Base-by-base conservation (phyloP, 53 echinoderm and acorn worm genomes). In the Crossaster papposus region DNA sequence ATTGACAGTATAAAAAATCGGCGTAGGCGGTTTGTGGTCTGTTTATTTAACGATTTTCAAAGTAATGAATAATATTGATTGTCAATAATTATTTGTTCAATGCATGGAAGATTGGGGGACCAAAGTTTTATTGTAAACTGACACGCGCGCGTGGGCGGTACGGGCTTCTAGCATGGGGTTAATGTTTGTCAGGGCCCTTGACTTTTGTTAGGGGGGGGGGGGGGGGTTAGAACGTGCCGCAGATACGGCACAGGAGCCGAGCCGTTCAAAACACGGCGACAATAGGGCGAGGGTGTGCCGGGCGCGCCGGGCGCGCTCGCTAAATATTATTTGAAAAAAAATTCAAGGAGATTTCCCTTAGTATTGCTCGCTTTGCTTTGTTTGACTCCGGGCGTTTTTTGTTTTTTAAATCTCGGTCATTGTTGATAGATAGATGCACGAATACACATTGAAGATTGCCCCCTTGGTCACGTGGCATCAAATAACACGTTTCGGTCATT, bases 271-370 rank as follows among this genome's bases (percentile, higher is more conserved):
- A 81, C 50, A 64, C 22, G 2, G 12, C 11, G 34, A 20, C 34
- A 74, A 74, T 17, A 18, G 18, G 34, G 28, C 33, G 6, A 53
- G 35, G 37, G 37, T 65, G 83, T 83, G 83, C 11, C 70, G n/a
- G 64, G n/a, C n/a, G n/a, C n/a, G n/a, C n/a, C n/a, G n/a, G n/a
- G 81, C 81, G 81, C 64, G 32, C 81, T 81, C 81, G 64, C 31
- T 15, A 81, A 81, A 83, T 70, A 83, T 81, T 64, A 81, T 64
- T 70, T 36, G n/a, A n/a, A n/a, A n/a, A n/a, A n/a, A 78, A 74
- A 34, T 20, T 32, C 75, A 74, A 74, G 75, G 75, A 4, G 35
- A 33, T 74, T 74, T 20, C 13, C 18, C 26, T 23, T 14, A 29
- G 3, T 71, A 9, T 74, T n/a, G 4, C 18, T 35, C 3, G 75